Conservation (phyloP, 2,113 vertebrate species). For the Fukomys damarensis region DNA sequence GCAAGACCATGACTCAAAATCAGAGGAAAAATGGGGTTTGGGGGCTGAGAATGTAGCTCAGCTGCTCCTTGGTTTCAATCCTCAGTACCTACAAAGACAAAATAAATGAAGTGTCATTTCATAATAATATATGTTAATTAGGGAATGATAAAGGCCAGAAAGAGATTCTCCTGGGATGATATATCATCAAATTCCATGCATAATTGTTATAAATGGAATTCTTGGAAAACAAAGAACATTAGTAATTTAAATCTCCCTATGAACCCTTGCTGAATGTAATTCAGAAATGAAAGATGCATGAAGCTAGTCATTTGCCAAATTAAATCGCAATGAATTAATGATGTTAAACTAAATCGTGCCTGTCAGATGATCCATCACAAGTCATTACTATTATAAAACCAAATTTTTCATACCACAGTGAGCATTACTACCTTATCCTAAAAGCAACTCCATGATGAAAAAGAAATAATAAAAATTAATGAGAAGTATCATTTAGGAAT, state of each 20-base stretch:
- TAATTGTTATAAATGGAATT: constrained; percentile 46
- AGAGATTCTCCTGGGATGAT: neutral
- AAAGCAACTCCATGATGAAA: neutral
- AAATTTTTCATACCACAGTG: neutral
- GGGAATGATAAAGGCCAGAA: neutral
- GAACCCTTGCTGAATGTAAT: neutral
- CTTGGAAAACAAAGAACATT: neutral
- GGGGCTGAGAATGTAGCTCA: neutral
- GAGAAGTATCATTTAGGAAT: neutral
- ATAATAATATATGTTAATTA: neutral
- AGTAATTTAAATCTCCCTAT: neutral
- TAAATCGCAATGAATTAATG: neutral
- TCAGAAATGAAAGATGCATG: neutral
- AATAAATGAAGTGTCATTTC: neutral
- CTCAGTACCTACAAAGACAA: neutral
- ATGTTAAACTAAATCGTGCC: neutral
- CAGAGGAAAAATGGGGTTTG: neutral
- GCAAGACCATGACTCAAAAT: neutral
- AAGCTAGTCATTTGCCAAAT: neutral
- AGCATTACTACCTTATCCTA: neutral
- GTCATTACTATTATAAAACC: neutral
- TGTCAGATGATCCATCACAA: neutral
- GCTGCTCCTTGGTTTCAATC: neutral
- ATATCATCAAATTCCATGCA: neutral
- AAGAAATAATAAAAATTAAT: neutral